Conservation (phyloP, 2,888 invertebrate species). For the Drosophila recens region DNA sequence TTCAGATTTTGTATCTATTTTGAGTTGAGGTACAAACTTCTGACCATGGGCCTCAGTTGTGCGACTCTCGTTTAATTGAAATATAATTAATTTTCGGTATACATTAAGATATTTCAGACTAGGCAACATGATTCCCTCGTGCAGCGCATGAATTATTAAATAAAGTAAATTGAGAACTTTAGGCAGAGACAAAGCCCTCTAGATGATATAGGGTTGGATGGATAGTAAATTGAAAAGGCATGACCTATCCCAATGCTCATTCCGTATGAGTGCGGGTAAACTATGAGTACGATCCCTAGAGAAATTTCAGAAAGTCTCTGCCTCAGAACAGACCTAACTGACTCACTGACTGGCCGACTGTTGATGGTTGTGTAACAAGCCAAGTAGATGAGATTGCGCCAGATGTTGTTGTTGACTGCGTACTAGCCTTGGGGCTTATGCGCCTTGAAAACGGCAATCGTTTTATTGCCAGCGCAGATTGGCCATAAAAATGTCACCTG, state of each 20-base stretch:
- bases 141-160: conserved; percentile 63
- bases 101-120: conserved; percentile 27
- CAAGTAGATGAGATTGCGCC: conserved; percentile 50
- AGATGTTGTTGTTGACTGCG: conserved; percentile 33
- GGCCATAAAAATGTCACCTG: conserved; percentile 82
- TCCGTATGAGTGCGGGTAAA: conserved; percentile 36
- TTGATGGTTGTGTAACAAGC: conserved; percentile 23
- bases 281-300: conserved; percentile 58
- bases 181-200: conserved; percentile 33
- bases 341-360: not conserved
- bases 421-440: conserved; percentile 5
- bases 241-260: conserved; percentile 49
- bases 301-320: conserved; percentile 68
- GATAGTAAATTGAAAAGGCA: conserved; percentile 60
- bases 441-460: conserved; percentile 70
- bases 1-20: conserved; percentile 17
- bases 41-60: conserved; percentile 5
- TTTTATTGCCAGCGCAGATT: conserved; percentile 75
- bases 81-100: conserved; percentile 72
- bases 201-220: conserved; percentile 8
- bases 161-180: conserved; percentile 39
- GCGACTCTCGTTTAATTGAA: conserved; percentile 67
- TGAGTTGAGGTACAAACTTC: conserved; percentile 3
- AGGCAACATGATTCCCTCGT: conserved; percentile 29
- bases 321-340: not conserved